Evolutionary conservation across 1,140 invertebrate species (phyloP), one percentile per base, ranked within the genome.

Genomic region (Lordiphosa clarofinis): DNA sequence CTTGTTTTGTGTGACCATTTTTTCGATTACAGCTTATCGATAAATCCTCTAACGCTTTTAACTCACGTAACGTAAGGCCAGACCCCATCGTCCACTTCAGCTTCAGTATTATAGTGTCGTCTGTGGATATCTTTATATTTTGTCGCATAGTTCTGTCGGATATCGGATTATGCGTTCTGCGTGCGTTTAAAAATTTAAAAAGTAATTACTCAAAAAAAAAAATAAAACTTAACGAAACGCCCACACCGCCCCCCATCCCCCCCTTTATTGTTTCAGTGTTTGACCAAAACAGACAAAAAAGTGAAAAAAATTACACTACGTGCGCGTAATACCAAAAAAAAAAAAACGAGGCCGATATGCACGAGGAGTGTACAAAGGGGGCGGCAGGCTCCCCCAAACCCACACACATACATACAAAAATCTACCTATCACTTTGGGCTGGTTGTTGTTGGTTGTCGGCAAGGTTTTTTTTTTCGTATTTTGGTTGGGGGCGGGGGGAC

Each of bases 301-400:
- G 43, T 46, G 43, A n/a, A 62, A 67, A 53, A 66, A 59, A 35
- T 60, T 61, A 55, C 66, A 61, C 64, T 69, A 69, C 66, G 76
- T 81, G 76, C 76, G 76, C 76, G 78, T 76, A 81, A 81, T 82
- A 82, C 61, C n/a, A n/a, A n/a, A n/a, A n/a, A n/a, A n/a, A 70
- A 70, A 69, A 69, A 69, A 81, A 81, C 76, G 78, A 81, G 76
- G 76, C 62, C 73, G 73, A 78, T 68, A 68, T 78, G 73, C 73
- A 78, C 73, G 73, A 78, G 73, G 64, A 72, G 63, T 43, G 44
- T 47, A 36, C 35, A 48, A 21, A 54, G 36, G 33, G 44, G 61
- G 48, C 33, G 61, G 31, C 65, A 69, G 65, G 59, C 71, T 58
- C 58, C 53, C 57, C 37, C 53, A 72, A 11, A 44, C 24, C 24